Evolutionary conservation across 2,888 invertebrate genomes (phyloP), one percentile per base, ranked within the genome.

Genomic region (Parapristionchus giblindavisi): DNA sequence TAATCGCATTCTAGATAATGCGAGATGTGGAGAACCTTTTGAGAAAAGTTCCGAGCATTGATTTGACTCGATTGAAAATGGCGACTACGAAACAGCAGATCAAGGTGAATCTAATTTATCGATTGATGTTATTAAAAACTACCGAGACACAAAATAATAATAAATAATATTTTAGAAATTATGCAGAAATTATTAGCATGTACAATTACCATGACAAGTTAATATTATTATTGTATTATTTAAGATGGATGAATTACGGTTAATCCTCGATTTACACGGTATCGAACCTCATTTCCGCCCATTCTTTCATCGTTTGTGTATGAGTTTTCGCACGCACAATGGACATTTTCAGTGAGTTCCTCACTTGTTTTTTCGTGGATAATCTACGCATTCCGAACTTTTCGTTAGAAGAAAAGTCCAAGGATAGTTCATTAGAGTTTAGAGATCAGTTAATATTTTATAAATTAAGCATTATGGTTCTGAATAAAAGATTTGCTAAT

Each of bases 201-300:
- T 14, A 43, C 11, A 43, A 43, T 14, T 14, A 43, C 17, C 17
- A 43, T 8, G 17, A 43, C 43, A 43, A 43, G 17, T 43, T 43
- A 43, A 14, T 43, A 43, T 43, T 43, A 43, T 27, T 14, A 27
- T 21, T 56, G 34, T n/a, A 36, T 24, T 61, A 38, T 32, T 1
- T 24, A 14, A 71, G 71, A 43, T 51, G 58, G 71, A 71, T 27
- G 71, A 71, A n/a, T 17, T 71, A 29, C 38, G 43, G 40, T 17
- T 58, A 40, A 71, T 71, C 29, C 27, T 71, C 29, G 58, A 71
- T 40, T 43, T 71, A 11, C 71, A 71, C 27, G 71, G 71, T 6
- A 8, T 71, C 56, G 71, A 71, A 34, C 34, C 56, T 29, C 58
- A 71, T 17, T 71, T 71, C 27, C 71, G 71, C 32, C 71, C 71